phyloP scores from a whole-genome alignment of 2,113 vertebrate species.

The Carassius auratus region DNA sequence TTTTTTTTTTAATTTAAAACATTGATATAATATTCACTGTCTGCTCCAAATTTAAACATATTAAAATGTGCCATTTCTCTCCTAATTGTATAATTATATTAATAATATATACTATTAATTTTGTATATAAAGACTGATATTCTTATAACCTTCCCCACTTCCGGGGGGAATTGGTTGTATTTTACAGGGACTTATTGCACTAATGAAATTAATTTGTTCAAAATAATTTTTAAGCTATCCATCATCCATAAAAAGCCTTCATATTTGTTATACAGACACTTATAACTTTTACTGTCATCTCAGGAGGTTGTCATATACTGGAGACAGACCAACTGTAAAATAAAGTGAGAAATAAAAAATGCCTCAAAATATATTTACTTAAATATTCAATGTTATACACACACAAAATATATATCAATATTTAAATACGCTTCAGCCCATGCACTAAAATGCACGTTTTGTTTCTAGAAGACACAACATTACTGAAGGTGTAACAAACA shows the following conservation, averaged over 20 bases:
- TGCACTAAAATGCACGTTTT: background rate
- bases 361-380: too few species aligned
- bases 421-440: background rate
- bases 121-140: background rate
- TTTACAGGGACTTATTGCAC: background rate
- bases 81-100: background rate
- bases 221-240: background rate
- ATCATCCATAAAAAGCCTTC: background rate
- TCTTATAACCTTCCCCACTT: background rate
- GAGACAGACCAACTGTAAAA: background rate
- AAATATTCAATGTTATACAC: too few species aligned
- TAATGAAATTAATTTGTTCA: background rate
- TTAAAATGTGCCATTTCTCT: background rate
- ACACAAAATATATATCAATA: background rate
- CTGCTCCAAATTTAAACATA: too few species aligned
- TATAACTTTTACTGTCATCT: background rate
- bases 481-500: conserved; percentile 27
- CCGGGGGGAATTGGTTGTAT: background rate
- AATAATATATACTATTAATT: too few species aligned
- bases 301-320: too few species aligned
- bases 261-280: background rate
- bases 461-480: background rate
- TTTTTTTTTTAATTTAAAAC: background rate
- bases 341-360: too few species aligned
- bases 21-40: background rate